Base-by-base conservation (phyloP, 1,140 invertebrate species). In the Scaptomyza graminum region DNA sequence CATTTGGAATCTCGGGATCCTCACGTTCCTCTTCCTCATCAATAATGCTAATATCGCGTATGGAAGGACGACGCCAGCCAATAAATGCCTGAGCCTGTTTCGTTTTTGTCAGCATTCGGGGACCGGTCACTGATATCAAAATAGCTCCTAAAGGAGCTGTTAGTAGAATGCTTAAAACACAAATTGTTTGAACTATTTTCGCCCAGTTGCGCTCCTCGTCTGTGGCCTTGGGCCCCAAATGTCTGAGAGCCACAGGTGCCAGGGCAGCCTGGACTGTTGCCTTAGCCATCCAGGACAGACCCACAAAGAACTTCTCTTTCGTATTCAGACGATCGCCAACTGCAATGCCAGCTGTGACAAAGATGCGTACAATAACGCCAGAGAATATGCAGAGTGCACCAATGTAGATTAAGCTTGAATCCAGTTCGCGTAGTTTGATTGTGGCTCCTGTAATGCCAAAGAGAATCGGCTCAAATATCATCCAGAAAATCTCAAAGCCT, bases 121-220 rank as follows among this genome's bases (percentile, higher is more conserved):
- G 95, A 0, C 96, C 97, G 0, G 94, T 93, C 2, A 98, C 79
- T 0, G 96, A 95, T 61, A 98, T 98, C 13, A 97, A 92, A 49
- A 97, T 95, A n/a, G 97, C 97, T 0, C 97, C 97, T 3, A 97
- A 92, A 0, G 98, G 98, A 0, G 98, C 98, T 0, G 97, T 98
- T 47, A 98, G 92, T 0, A 98, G 92, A 51, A 99, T 99, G n/a
- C 96, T 97, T 60, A 99, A 92, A 6, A 98, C 95, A 90, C 95
- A 96, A 12, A 96, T 92, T 15, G 95, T 96, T 49, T 96, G 92
- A 3, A 96, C 93, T 1, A 91, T 94, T 56, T 94, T 93, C 0
- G 94, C 95, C 76, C 94, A 94, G 1, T 83, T 69, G 12, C 91
- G 74, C 31, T 94, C 92, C 0, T 92, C 81, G 0, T 79, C 68